phyloP scores from a whole-genome alignment of 2,797 vertebrate genomes.

The Pangasius mekongensis region DNA sequence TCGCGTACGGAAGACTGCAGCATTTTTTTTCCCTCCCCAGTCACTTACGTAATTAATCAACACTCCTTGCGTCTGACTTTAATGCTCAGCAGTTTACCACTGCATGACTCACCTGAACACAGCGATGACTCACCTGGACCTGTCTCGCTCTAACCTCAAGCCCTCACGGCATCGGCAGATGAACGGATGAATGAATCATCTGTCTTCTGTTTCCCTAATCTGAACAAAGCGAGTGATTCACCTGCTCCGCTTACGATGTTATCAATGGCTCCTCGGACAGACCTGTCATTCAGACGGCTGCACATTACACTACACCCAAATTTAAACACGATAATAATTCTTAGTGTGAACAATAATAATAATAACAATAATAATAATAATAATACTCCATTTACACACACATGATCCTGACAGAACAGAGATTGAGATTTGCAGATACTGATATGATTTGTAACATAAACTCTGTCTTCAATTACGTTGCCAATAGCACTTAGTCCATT shows the following conservation, averaged over 20 bases:
- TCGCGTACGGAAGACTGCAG: not conserved
- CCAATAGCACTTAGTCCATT: not conserved
- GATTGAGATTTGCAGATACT: not conserved
- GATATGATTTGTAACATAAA: not conserved
- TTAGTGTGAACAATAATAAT: not conserved
- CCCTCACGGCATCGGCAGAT: constrained; percentile 14
- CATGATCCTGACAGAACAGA: not conserved
- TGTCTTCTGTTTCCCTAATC: constrained; percentile 35
- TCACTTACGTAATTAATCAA: constrained; percentile 17
- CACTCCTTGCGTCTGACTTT: constrained; percentile 16
- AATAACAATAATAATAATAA: not conserved
- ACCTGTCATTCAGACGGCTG: not conserved
- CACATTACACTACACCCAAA: not conserved
- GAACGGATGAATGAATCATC: constrained; percentile 40
- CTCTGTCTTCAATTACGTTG: not conserved
- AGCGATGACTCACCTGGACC: constrained; percentile 51
- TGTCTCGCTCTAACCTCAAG: constrained; percentile 31
- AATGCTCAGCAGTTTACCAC: constrained; percentile 30
- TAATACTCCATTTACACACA: not conserved
- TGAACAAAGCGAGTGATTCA: constrained; percentile 30
- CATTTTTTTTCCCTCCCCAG: not conserved
- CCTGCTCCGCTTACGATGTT: not conserved
- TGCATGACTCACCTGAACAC: constrained; percentile 54
- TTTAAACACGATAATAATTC: not conserved
- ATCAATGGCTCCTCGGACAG: not conserved